Evolutionary conservation across 2,797 vertebrate genomes (phyloP), one percentile per base, ranked within the genome.

Genomic region (Aldrovandia affinis): DNA sequence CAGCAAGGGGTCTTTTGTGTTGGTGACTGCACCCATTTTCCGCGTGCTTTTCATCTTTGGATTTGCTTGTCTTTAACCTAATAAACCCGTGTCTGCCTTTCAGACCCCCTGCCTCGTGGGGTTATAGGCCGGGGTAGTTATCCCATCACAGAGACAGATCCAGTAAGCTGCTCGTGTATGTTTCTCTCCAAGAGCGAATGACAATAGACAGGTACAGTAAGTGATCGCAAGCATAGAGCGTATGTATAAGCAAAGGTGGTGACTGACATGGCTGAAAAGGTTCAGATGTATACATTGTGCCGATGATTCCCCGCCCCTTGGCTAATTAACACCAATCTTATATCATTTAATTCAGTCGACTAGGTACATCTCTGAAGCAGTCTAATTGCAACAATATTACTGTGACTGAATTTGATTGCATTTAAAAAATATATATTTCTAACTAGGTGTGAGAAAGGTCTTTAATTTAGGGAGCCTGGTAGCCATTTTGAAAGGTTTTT

Each of bases 1-100:
- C 90, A 90, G 85, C 91, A 81, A 90, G 92, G 91, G 93, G 89
- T 85, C 87, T 89, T 90, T 89, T 91, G 89, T 91, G 88, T 87
- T 73, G 30, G 86, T 89, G 88, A 89, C 92, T 95, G 92, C 93
- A 93, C 93, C 93, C 93, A 91, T 95, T 92, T 94, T 92, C 90
- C 91, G 91, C 90, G 89, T 91, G 92, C 91, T 93, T 94, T 91
- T 92, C 88, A 91, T 93, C 89, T 92, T 87, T 84, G 68, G 79
- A 86, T 89, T 85, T 85, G 82, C 89, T 89, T 83, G 88, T 91
- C 85, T 87, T 84, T 80, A 80, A 86, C 82, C 18, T 86, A 83
- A n/a, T 89, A 85, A 89, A 90, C 85, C 87, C 80, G 30, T 84
- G 90, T 91, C 89, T 86, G 86, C 89, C 91, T 91, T 91, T 90